A percentile compares a stretch with the other conserved stretches of the same genome.
Evolutionary conservation across 2,113 vertebrate genomes (phyloP).

Genomic region (Callaeas wilsoni): DNA sequence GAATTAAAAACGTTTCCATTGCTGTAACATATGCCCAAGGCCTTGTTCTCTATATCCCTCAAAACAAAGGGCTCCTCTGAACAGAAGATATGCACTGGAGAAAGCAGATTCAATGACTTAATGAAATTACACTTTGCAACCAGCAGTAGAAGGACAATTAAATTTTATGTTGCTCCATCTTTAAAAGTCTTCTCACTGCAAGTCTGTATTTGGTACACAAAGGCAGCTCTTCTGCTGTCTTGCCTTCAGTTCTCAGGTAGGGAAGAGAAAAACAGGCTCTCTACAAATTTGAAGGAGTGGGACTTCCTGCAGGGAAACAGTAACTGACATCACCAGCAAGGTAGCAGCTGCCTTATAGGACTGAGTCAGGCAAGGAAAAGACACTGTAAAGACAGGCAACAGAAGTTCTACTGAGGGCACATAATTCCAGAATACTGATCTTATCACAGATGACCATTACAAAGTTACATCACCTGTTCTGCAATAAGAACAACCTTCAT

Average conservation of each 20-base stretch:
- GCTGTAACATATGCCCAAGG: not conserved
- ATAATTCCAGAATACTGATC: not conserved
- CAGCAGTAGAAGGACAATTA: slow-evolving; percentile 15
- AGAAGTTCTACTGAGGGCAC: not conserved
- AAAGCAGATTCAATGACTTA: slow-evolving; percentile 35
- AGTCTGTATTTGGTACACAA: not conserved
- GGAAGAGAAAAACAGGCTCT: not conserved
- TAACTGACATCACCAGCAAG: not conserved
- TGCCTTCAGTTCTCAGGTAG: not conserved
- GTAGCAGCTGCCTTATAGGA: not conserved
- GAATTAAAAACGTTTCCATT: slow-evolving; percentile 29
- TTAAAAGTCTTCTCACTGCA: not conserved
- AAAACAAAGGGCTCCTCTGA: not conserved
- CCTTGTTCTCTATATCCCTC: not conserved
- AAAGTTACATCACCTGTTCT: not conserved
- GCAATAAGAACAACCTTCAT: not conserved
- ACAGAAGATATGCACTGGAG: not conserved
- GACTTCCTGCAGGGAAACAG: not conserved
- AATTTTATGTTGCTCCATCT: slow-evolving; percentile 13
- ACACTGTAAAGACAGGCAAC: not conserved
- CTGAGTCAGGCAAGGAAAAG: not conserved
- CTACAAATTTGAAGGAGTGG: not conserved
- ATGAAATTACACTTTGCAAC: slow-evolving; percentile 41
- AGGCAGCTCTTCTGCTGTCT: not conserved
- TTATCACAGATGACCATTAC: not conserved